These are phyloP conservation scores for Allacma fusca DNA, from an alignment of 2,888 invertebrate species.

Conservation along the genomic window DNA sequence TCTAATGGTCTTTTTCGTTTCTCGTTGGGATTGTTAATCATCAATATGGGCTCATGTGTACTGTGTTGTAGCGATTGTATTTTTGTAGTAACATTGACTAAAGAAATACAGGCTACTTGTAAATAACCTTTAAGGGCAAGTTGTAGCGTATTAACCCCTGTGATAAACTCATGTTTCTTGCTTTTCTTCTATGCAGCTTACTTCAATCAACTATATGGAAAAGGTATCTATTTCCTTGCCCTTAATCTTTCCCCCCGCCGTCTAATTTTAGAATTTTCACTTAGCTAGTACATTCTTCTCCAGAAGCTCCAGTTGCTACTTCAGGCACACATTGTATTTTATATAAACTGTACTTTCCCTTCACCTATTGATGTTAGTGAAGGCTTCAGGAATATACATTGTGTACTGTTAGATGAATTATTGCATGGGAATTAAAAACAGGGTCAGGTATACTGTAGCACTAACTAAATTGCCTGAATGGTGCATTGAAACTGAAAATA, in stretches of 20 bases:
- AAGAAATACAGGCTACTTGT: too few relatives aligned
- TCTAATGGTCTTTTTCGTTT: background rate
- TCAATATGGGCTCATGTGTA: constrained; percentile 26
- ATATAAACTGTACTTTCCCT: background rate
- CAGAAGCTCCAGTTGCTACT: constrained; percentile 4
- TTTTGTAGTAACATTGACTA: background rate
- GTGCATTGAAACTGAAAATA: too few relatives aligned
- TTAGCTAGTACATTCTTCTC: background rate
- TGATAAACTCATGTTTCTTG: background rate
- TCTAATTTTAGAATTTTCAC: background rate
- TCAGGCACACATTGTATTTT: background rate
- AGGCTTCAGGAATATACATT: too few relatives aligned
- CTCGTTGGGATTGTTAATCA: background rate
- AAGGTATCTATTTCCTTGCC: constrained; percentile 43
- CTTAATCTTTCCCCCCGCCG: background rate
- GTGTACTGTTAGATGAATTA: too few relatives aligned
- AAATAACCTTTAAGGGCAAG: background rate
- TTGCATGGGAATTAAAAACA: too few relatives aligned
- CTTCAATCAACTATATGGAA: constrained; percentile 51
- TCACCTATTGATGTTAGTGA: too few relatives aligned
- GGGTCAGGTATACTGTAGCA: too few relatives aligned
- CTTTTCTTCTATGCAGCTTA: constrained; percentile 40
- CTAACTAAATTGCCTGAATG: too few relatives aligned
- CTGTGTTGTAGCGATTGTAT: background rate
- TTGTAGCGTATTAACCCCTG: background rate